Base-by-base conservation (phyloP, 2,113 vertebrate genomes). In the Etheostoma cragini region DNA sequence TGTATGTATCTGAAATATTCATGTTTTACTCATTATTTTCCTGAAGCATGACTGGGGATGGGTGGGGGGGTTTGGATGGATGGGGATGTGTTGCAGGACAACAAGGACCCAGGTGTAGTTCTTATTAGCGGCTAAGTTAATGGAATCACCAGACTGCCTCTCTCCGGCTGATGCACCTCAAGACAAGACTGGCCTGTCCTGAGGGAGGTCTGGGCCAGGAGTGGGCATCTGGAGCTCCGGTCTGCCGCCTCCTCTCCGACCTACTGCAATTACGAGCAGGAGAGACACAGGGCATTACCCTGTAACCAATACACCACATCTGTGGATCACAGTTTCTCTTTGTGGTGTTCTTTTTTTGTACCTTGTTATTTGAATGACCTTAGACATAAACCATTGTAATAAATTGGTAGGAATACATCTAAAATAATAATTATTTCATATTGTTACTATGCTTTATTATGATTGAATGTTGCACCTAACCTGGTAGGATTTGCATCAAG, bases 51-150 rank as follows among this genome's bases (percentile, higher is more conserved):
- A 3, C 24, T 19, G 3, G 38, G 58, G 65, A 50, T 24, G 0
- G 57, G 26, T 13, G 5, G 42, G 5, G 4, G 3, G 19, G 6
- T 63, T 53, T 5, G 14, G n/a, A 64, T 50, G 67, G 75, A 56
- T 57, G 56, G 42, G 24, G 77, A 64, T 73, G 75, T 57, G 67
- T 74, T 63, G 76, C 83, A 26, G 78, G 83, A 89, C 53, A 81
- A 85, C 73, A 38, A 76, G 92, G 90, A 90, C 92, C 87, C 93
- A 94, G 93, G 92, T 95, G 94, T 87, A 74, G 73, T 54, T 90
- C 83, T 84, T 88, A 91, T 95, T 94, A 93, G 90, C 45, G 61
- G 78, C 79, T 69, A 73, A 84, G 91, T 88, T 93, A 94, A 94
- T 94, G 88, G 87, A 92, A 92, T 87, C 87, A 61, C 54, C 76